Evolutionary conservation across 2,888 invertebrate genomes (phyloP).

Genomic region (Emmelina monodactyla): DNA sequence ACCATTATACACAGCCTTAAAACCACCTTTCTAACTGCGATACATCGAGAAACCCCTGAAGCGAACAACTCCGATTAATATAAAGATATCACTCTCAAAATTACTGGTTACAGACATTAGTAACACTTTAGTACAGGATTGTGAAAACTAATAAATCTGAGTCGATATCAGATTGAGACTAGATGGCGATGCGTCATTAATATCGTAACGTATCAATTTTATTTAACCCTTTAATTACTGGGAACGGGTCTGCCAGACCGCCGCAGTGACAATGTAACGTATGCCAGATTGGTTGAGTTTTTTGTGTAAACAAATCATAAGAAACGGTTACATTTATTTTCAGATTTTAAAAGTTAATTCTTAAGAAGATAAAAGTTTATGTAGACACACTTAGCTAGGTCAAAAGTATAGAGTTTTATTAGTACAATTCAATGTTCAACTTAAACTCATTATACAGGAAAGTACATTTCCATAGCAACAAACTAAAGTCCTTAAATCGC

Average conservation of each 20-base stretch:
- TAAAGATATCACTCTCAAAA: neutral
- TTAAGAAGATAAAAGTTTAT: no score
- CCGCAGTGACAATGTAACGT: constrained; percentile 23
- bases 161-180: neutral
- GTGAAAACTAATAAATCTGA: constrained; percentile 3
- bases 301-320: no score
- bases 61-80: neutral
- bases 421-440: no score
- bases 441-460: no score
- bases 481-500: no score
- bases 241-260: constrained; percentile 20
- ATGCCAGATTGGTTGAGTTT: no score
- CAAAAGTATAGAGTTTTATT: no score
- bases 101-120: neutral
- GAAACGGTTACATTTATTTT: no score
- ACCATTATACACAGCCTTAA: no score
- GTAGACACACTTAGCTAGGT: no score
- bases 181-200: constrained; percentile 15
- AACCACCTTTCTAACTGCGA: neutral
- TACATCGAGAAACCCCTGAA: neutral
- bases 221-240: constrained; percentile 45
- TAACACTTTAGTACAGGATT: neutral
- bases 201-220: constrained; percentile 49
- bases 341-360: no score
- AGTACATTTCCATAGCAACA: no score